A percentile compares a stretch with the other conserved stretches of the same genome.
These are phyloP conservation scores for Melieria crassipennis DNA, from an alignment of 2,888 invertebrate species.

Conservation along the genomic window DNA sequence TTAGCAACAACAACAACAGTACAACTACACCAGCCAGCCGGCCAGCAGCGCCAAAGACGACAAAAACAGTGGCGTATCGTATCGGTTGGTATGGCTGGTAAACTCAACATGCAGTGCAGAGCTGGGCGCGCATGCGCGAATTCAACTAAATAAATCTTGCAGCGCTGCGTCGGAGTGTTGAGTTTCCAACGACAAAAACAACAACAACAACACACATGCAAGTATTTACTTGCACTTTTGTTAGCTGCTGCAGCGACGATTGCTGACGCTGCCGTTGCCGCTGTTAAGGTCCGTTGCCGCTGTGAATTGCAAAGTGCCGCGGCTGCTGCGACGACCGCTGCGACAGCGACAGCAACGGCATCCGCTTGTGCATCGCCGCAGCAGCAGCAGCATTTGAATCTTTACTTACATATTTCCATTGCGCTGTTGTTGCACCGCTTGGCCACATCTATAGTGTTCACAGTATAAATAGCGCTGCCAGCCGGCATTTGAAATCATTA, in stretches of 20 bases:
- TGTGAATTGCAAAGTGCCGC: conserved; percentile 7
- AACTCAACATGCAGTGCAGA: not conserved
- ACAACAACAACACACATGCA: conserved; percentile 2
- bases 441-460: too few relatives aligned
- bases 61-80: not conserved
- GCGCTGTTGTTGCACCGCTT: not conserved
- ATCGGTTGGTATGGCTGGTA: not conserved
- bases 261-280: conserved; percentile 19
- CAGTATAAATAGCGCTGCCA: conserved; percentile 64
- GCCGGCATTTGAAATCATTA: conserved; percentile 65
- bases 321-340: not conserved
- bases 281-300: conserved; percentile 3
- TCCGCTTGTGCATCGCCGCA: not conserved
- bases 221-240: conserved; percentile 32
- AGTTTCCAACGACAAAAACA: conserved; percentile 13
- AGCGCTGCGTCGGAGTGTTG: conserved; percentile 14
- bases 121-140: conserved; percentile 19
- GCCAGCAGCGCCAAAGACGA: not conserved
- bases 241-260: conserved; percentile 24
- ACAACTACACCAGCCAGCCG: not conserved
- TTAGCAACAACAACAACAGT: not conserved
- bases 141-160: conserved; percentile 23
- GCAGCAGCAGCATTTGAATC: not conserved
- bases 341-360: not conserved
- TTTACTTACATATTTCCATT: not conserved